Evolutionary conservation across 2,888 invertebrate genomes (phyloP).

Genomic region (Agrotis puta): DNA sequence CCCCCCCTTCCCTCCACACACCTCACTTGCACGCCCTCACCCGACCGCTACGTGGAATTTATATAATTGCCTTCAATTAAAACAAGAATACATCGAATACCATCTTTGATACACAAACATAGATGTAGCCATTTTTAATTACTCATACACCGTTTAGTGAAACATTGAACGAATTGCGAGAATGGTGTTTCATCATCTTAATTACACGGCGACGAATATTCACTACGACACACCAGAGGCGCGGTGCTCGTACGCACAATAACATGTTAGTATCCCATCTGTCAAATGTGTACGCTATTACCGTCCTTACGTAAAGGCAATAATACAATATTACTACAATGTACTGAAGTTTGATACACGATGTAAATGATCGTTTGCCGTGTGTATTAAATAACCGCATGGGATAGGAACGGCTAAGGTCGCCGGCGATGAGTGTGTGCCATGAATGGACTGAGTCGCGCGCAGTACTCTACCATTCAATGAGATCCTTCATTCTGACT

Average conservation of each 20-base stretch:
- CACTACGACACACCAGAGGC: conserved; percentile 70
- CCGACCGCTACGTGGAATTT: conserved; percentile 88
- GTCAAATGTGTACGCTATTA: conserved; percentile 53
- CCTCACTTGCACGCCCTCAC: conserved; percentile 66
- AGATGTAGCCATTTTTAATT: conserved; percentile 65
- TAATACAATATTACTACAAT: conserved; percentile 28
- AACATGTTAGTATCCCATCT: conserved; percentile 52
- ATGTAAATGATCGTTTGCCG: conserved; percentile 58
- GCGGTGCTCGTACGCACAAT: conserved; percentile 49
- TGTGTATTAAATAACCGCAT: conserved; percentile 74
- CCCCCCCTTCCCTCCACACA: conserved; percentile 57
- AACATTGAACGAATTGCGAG: conserved; percentile 58
- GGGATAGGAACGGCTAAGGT: conserved; percentile 76
- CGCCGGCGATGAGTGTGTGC: conserved; percentile 75
- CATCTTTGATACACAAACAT: conserved; percentile 73
- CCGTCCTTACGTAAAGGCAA: conserved; percentile 35
- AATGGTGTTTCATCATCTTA: conserved; percentile 65
- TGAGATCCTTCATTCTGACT: conserved; percentile 80
- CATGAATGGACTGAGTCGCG: conserved; percentile 81
- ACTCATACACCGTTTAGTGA: conserved; percentile 60
- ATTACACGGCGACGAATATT: conserved; percentile 72
- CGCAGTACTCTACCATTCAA: conserved; percentile 79
- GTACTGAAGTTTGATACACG: conserved; percentile 51
- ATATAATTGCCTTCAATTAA: conserved; percentile 89
- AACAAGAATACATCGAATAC: conserved; percentile 82